A percentile compares a stretch with the other conserved stretches of the same genome.
Conservation (phyloP, 2,888 invertebrate species). For the Troilus luridus region DNA sequence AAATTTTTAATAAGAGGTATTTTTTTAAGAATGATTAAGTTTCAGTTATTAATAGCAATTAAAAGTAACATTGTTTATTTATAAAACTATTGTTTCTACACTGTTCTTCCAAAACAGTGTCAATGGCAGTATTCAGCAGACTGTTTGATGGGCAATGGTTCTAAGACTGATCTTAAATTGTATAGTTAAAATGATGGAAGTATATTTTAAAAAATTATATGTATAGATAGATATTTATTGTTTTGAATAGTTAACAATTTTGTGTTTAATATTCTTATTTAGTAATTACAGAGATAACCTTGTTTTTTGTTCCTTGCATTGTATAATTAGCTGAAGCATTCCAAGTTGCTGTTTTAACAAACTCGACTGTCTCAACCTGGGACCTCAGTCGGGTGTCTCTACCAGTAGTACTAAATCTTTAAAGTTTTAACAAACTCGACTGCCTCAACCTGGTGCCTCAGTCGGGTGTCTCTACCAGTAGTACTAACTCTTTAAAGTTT, state of each 20-base stretch:
- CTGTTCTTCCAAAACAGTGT: background rate
- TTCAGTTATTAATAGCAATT: background rate
- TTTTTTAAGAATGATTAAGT: background rate
- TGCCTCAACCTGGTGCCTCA: too few species aligned
- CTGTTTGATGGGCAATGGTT: constrained; percentile 4
- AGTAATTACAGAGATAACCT: background rate
- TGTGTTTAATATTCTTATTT: background rate
- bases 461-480: too few species aligned
- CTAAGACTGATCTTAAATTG: constrained; percentile 11
- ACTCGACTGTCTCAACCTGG: too few species aligned
- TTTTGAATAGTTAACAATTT: background rate
- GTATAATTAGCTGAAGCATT: background rate
- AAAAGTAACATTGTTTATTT: background rate
- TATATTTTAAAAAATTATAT: background rate
- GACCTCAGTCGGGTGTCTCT: too few species aligned
- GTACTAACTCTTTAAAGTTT: too few species aligned
- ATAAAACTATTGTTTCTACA: background rate
- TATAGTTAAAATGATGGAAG: background rate
- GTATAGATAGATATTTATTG: background rate
- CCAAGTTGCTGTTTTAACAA: background rate
- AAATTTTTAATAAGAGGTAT: background rate
- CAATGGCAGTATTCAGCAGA: constrained; percentile 2
- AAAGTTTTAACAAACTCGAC: background rate
- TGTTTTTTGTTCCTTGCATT: background rate
- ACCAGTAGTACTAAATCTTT: too few species aligned